Conservation (phyloP, 2,888 invertebrate genomes). For the Arctia plantaginis region DNA sequence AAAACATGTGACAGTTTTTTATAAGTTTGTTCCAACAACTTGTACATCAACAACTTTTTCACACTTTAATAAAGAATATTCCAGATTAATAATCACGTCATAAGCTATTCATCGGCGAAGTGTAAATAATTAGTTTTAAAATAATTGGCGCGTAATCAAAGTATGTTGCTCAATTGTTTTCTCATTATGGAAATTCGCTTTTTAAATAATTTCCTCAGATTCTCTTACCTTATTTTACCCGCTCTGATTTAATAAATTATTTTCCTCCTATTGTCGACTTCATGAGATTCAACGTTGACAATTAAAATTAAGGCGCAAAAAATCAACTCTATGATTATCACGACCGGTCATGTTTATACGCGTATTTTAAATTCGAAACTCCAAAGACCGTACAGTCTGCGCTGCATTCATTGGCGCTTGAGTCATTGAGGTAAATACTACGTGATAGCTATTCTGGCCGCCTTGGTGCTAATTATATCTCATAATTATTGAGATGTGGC, state of each 20-base stretch:
- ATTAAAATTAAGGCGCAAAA: background rate
- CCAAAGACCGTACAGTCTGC: conserved; percentile 12
- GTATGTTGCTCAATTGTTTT: background rate
- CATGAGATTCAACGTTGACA: background rate
- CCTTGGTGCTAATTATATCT: conserved; percentile 46
- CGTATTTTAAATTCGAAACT: conserved; percentile 10
- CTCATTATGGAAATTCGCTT: background rate
- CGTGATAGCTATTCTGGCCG: conserved; percentile 34
- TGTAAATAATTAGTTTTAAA: background rate
- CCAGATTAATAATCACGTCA: background rate
- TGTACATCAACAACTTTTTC: background rate
- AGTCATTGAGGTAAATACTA: conserved; percentile 41
- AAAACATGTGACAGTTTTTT: background rate
- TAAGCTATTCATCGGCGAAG: background rate
- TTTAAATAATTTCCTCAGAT: background rate
- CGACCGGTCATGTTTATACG: background rate
- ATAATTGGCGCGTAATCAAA: conserved; percentile 5
- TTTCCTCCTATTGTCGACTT: background rate
- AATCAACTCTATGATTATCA: background rate
- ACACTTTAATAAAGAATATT: background rate
- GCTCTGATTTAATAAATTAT: background rate
- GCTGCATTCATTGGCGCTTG: conserved; percentile 30
- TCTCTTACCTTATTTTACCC: background rate
- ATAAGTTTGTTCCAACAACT: no score
- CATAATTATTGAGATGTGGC: conserved; percentile 40